Conservation (phyloP, 1,140 invertebrate species). For the Anoplophora glabripennis region DNA sequence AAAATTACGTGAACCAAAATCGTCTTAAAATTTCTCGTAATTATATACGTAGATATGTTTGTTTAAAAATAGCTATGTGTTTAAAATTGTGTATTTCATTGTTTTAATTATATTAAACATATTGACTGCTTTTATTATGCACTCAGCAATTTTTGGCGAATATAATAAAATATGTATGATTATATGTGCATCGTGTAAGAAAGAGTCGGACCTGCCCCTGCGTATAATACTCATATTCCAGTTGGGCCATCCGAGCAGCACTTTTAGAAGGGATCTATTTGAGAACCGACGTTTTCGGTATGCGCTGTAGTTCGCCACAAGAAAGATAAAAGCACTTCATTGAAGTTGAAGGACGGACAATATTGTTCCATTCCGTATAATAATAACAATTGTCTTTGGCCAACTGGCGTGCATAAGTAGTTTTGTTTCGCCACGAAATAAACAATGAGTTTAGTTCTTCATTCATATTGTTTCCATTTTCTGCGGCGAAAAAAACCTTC, state of each 20-base stretch:
- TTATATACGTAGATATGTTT: too few relatives aligned
- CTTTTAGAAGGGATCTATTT: slow-evolving; percentile 5
- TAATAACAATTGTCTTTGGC: background rate
- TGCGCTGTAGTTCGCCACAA: background rate
- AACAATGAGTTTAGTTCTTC: slow-evolving; percentile 3
- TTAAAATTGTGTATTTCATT: too few relatives aligned
- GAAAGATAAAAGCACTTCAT: background rate
- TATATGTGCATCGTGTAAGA: too few relatives aligned
- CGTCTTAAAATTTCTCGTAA: too few relatives aligned
- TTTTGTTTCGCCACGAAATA: background rate
- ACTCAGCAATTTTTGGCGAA: too few relatives aligned
- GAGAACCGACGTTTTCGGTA: slow-evolving; percentile 6
- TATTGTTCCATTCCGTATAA: background rate
- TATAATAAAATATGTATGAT: too few relatives aligned
- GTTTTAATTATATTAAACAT: too few relatives aligned
- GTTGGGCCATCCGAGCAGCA: background rate
- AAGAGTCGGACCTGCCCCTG: slow-evolving; percentile 1
- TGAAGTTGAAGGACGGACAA: slow-evolving; percentile 4
- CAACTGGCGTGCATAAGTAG: too few relatives aligned
- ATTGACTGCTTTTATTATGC: too few relatives aligned
- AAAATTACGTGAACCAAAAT: too few relatives aligned
- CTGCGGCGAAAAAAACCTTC: too few relatives aligned
- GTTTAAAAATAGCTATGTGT: too few relatives aligned
- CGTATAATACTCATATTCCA: background rate
- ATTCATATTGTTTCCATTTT: background rate